A percentile compares a stretch with the other conserved stretches of the same genome.
These are phyloP conservation scores for Calidris pygmaea DNA, from an alignment of 2,113 vertebrate species.

Conservation along the genomic window DNA sequence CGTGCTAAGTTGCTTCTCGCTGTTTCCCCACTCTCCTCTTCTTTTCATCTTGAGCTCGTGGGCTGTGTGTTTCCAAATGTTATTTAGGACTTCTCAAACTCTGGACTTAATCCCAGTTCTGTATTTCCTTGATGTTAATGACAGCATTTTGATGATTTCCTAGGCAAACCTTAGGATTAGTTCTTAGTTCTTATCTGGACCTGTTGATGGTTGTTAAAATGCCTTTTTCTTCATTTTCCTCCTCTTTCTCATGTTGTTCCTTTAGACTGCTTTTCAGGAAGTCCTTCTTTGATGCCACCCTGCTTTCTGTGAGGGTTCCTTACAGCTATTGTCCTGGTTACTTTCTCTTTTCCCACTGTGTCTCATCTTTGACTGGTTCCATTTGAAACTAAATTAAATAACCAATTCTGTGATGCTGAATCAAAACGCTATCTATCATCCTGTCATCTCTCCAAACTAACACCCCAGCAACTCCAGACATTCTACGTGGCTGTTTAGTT, in stretches of 20 bases:
- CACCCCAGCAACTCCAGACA: not conserved
- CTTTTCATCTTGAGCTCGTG: not conserved
- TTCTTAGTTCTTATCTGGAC: not conserved
- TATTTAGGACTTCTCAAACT: not conserved
- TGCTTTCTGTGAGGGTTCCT: not conserved
- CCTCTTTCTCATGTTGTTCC: not conserved
- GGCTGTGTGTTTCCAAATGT: not conserved
- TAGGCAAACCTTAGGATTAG: not conserved
- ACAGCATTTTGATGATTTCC: not conserved
- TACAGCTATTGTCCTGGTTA: not conserved
- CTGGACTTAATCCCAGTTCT: not conserved
- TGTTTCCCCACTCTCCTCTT: not conserved
- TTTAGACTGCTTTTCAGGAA: not conserved
- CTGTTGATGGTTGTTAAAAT: not conserved
- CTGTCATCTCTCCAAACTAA: not conserved
- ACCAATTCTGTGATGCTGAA: not conserved
- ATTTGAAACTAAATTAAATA: conserved; percentile 11
- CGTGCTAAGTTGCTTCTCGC: not conserved
- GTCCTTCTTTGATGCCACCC: not conserved
- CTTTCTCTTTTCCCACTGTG: not conserved
- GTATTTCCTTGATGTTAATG: not conserved
- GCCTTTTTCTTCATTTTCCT: not conserved
- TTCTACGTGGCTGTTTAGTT: not conserved
- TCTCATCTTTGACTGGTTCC: not conserved
- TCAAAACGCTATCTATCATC: not conserved